Base-by-base conservation (phyloP, 2,113 vertebrate species). In the Microcebus jonahi region DNA sequence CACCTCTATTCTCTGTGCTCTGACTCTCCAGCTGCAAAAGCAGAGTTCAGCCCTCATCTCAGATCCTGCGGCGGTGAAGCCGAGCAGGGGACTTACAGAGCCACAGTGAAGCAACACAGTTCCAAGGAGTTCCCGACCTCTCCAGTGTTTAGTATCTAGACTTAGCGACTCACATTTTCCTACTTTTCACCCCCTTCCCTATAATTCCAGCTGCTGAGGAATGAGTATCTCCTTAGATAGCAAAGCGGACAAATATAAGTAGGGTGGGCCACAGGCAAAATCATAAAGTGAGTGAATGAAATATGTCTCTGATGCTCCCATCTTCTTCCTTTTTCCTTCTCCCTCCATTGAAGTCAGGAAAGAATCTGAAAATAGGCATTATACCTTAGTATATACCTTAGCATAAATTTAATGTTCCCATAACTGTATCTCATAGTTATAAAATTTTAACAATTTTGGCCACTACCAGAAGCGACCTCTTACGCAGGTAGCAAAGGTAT, bases 71-170 rank as follows among this genome's bases (percentile, higher is more conserved):
- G 6, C 8, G 18, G 77, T 5, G 39, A 70, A 45, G 9, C 36
- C 25, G 42, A 34, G 23, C 21, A 63, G 50, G 70, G n/a, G 42
- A 90, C 18, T 48, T 63, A 29, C 10, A 79, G 25, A 67, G 36
- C 23, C 27, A 21, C 13, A 1, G 4, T 3, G 67, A 57, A 48
- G 42, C 39, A 31, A 17, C 23, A 0, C 34, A 18, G 3, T 31
- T 87, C 45, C 50, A 29, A 77, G 65, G 53, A 81, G 21, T 82
- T 81, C 13, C 65, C 77, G 68, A n/a, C 8, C 67, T 82, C 34
- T 45, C 45, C 31, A 20, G 21, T 15, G 39, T 45, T 73, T 88
- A 20, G 80, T 76, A 93, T 71, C 81, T 29, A 65, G 36, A 80
- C 9, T 27, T 4, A 15, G 17, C 79, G 45, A 50, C 42, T 15